These are phyloP conservation scores for Trididemnum miniatum DNA, from an alignment of 23 tunicate species.

Conservation along the genomic window DNA sequence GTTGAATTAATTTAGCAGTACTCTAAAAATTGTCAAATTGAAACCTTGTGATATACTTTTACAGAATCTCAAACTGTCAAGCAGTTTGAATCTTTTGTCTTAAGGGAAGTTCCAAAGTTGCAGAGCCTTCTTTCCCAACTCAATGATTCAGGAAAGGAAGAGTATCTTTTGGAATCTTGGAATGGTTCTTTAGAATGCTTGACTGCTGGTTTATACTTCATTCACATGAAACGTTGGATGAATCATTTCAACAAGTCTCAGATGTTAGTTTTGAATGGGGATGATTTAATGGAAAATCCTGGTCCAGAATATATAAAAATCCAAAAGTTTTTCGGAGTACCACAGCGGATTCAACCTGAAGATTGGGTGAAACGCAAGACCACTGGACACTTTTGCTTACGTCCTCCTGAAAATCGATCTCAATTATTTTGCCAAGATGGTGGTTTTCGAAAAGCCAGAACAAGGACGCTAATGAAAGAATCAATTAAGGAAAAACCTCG, in stretches of 20 bases:
- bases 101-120: background rate
- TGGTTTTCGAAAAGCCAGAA: background rate
- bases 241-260: conserved; percentile 7
- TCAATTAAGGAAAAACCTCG: background rate
- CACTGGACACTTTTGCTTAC: conserved; percentile 25
- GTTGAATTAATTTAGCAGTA: too few species aligned
- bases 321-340: conserved; percentile 12
- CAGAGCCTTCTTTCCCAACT: background rate
- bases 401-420: background rate
- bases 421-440: background rate
- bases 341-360: background rate
- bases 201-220: conserved; percentile 20
- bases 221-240: conserved; percentile 19
- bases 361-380: conserved; percentile 12
- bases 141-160: background rate
- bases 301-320: conserved; percentile 24
- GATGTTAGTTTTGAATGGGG: conserved; percentile 8
- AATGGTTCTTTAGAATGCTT: background rate
- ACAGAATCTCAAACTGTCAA: background rate
- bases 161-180: background rate
- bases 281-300: conserved; percentile 18
- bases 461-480: background rate
- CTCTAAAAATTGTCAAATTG: too few species aligned
- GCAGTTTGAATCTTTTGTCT: background rate
- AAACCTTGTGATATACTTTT: too few species aligned